A percentile compares a stretch with the other conserved stretches of the same genome.
Evolutionary conservation across 2,797 vertebrate species (phyloP).

Genomic region (Thalassophryne amazonica): DNA sequence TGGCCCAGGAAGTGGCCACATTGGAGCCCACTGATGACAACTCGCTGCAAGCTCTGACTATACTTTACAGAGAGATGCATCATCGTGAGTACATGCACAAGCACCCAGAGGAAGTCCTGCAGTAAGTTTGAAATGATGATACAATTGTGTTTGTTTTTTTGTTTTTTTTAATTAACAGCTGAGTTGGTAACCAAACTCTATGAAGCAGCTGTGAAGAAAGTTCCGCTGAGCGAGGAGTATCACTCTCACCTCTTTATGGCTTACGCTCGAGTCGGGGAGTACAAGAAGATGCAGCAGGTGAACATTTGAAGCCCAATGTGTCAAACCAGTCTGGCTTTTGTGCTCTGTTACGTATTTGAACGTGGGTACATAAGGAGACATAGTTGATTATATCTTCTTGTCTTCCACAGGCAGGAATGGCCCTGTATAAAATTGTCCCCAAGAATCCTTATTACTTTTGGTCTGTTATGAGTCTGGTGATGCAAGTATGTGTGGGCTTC

Average conservation of each 20-base stretch:
- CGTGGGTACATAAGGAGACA: constrained; percentile 5
- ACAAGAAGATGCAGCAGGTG: constrained; percentile 99
- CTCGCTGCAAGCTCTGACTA: constrained; percentile 95
- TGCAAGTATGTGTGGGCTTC: constrained; percentile 82
- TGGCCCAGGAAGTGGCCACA: constrained; percentile 93
- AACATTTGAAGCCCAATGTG: too few species aligned
- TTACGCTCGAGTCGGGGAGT: constrained; percentile 95
- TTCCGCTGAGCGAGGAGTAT: constrained; percentile 95
- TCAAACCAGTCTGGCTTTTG: constrained; percentile 4
- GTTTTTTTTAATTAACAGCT: too few species aligned
- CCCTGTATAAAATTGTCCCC: constrained; percentile 97
- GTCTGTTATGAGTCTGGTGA: constrained; percentile 99
- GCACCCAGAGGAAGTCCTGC: not conserved
- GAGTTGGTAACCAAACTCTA: constrained; percentile 97
- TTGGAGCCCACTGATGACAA: constrained; percentile 98
- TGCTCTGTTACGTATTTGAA: not conserved
- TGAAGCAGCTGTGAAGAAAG: constrained; percentile 95
- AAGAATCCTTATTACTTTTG: constrained; percentile 99
- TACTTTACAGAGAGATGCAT: constrained; percentile 98
- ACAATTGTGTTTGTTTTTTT: constrained; percentile 10
- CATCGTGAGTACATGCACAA: constrained; percentile 63
- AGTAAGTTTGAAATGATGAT: not conserved
- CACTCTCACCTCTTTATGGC: constrained; percentile 99
- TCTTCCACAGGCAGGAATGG: constrained; percentile 91
- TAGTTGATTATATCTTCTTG: constrained; percentile 1